Conservation (phyloP, 2,113 vertebrate species). For the Bos javanicus region DNA sequence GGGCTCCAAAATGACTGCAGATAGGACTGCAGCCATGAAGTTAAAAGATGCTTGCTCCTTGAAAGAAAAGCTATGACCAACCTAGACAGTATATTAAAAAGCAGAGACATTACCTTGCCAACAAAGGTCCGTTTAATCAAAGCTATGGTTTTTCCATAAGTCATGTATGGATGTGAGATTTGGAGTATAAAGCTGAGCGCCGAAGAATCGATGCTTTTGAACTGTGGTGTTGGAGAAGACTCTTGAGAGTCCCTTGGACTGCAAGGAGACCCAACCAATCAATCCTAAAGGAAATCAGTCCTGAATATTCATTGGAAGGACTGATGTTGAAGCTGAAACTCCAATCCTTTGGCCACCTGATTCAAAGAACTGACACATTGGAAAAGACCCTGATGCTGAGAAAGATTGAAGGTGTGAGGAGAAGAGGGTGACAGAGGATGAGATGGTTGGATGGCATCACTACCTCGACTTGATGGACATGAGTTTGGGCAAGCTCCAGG, state of each 20-base stretch:
- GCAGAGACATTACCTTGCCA: neutral
- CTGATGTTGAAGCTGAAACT: neutral
- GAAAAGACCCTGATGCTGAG: neutral
- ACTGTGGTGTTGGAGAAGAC: neutral
- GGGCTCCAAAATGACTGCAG: neutral
- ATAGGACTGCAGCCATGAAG: neutral
- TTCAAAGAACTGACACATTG: neutral
- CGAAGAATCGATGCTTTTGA: fast-evolving
- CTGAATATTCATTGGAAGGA: neutral
- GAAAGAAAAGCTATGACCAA: neutral
- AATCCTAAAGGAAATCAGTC: neutral
- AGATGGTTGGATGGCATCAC: neutral
- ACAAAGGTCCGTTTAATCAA: neutral
- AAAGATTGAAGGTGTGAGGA: neutral
- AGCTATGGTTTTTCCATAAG: neutral
- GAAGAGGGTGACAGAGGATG: neutral
- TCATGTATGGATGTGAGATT: neutral
- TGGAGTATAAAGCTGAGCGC: neutral
- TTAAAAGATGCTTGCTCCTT: neutral
- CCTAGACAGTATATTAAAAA: neutral
- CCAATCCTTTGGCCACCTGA: neutral
- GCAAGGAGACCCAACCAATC: neutral
- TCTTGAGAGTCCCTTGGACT: neutral
- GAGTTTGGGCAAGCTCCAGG: neutral
- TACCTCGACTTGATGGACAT: neutral